A percentile compares a stretch with the other conserved stretches of the same genome.
These are phyloP conservation scores for Bombus fervidus DNA, from an alignment of 1,140 invertebrate species.

Conservation along the genomic window DNA sequence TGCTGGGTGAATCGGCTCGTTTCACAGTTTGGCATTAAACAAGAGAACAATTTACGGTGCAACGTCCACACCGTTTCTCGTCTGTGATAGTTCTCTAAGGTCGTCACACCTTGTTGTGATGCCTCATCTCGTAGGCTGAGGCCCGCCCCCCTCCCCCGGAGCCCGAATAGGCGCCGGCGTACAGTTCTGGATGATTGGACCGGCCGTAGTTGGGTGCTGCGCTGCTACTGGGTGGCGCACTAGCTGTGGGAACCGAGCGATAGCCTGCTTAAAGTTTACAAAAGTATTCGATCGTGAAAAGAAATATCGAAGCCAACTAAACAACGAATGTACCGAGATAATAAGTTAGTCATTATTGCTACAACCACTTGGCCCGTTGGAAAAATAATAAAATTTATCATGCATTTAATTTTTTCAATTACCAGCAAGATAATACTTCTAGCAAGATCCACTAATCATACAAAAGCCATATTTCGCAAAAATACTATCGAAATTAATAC, in stretches of 20 bases:
- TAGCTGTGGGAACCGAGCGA: conserved; percentile 84
- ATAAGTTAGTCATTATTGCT: conserved; percentile 14
- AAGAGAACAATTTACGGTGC: conserved; percentile 54
- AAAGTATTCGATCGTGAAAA: conserved; percentile 68
- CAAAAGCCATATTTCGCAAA: conserved; percentile 26
- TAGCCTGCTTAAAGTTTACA: conserved; percentile 81
- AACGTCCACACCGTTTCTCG: conserved; percentile 48
- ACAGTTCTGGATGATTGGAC: conserved; percentile 84
- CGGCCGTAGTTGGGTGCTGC: conserved; percentile 83
- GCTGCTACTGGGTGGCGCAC: conserved; percentile 85
- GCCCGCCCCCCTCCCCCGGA: conserved; percentile 82
- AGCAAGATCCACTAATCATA: not conserved
- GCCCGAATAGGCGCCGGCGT: conserved; percentile 86
- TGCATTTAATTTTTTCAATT: not conserved
- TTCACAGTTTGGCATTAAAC: conserved; percentile 63
- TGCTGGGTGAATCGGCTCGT: conserved; percentile 54
- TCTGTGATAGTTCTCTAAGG: conserved; percentile 60
- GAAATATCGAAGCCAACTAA: conserved; percentile 53
- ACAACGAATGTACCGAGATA: conserved; percentile 24
- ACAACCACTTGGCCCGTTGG: not conserved
- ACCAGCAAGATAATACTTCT: not conserved
- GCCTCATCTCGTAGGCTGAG: conserved; percentile 83
- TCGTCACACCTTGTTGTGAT: conserved; percentile 84
- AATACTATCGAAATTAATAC: conserved; percentile 1
- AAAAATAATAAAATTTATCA: conserved; percentile 17